These are phyloP conservation scores for Helicoverpa armigera DNA, from an alignment of 1,140 invertebrate genomes.

Conservation along the genomic window DNA sequence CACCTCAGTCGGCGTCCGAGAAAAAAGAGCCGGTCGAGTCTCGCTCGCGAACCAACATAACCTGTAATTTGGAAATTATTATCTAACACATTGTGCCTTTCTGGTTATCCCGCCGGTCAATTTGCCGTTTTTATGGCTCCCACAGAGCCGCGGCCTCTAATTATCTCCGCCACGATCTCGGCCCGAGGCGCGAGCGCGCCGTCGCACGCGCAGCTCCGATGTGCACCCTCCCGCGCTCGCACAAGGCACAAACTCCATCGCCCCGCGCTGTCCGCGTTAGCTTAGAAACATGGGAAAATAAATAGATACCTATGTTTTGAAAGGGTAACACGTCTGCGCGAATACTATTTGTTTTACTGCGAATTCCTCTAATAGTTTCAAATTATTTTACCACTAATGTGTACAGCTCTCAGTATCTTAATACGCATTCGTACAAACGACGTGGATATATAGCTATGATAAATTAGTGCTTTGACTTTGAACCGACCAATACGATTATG, in stretches of 20 bases:
- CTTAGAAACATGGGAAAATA: slow-evolving; percentile 83
- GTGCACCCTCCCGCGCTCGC: slow-evolving; percentile 57
- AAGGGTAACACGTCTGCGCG: slow-evolving; percentile 75
- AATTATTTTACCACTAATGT: slow-evolving; percentile 35
- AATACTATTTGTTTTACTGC: slow-evolving; percentile 83
- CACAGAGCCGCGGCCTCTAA: slow-evolving; percentile 84
- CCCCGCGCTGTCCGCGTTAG: slow-evolving; percentile 40
- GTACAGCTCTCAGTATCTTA: background rate
- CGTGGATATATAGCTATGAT: background rate
- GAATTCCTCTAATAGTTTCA: slow-evolving; percentile 42
- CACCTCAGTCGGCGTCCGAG: slow-evolving; percentile 79
- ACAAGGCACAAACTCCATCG: slow-evolving; percentile 60
- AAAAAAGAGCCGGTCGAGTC: slow-evolving; percentile 78
- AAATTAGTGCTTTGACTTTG: slow-evolving; percentile 25
- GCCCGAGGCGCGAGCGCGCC: slow-evolving; percentile 70
- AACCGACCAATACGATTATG: slow-evolving; percentile 39
- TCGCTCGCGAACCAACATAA: slow-evolving; percentile 83
- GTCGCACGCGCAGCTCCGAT: slow-evolving; percentile 34
- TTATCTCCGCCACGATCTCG: slow-evolving; percentile 83
- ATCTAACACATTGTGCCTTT: slow-evolving; percentile 87
- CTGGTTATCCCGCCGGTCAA: slow-evolving; percentile 86
- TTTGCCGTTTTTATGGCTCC: slow-evolving; percentile 86
- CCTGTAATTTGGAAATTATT: slow-evolving; percentile 87
- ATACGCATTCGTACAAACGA: background rate
- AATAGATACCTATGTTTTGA: slow-evolving; percentile 65